Percentiles rank a stretch among this genome's conserved stretches.
Evolutionary conservation across 2,797 vertebrate genomes (phyloP).

Genomic region (Anomalospiza imberbis): DNA sequence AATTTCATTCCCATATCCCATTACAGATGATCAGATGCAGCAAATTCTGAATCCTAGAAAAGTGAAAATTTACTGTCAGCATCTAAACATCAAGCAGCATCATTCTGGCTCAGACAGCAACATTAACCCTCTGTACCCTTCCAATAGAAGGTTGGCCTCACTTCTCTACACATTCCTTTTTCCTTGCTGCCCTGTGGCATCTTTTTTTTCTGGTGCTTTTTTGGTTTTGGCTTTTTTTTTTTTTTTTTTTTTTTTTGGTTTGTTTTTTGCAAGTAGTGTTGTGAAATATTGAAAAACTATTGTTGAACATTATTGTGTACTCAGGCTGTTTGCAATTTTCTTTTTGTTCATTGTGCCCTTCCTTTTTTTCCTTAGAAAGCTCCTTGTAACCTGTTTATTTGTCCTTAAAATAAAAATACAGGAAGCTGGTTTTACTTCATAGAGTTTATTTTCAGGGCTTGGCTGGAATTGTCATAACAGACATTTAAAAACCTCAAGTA

Average conservation of each 20-base stretch:
- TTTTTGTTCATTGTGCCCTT: not conserved
- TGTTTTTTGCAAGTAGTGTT: not conserved
- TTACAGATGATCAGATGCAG: not conserved
- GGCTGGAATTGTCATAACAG: not conserved
- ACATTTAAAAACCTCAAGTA: not conserved
- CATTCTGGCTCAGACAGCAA: not conserved
- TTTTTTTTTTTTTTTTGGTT: too few species aligned
- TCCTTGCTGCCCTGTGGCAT: rapidly evolving
- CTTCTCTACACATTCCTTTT: not conserved
- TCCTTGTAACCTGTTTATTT: not conserved
- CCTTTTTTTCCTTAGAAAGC: not conserved
- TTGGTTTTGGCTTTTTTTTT: too few species aligned
- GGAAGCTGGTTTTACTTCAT: rapidly evolving
- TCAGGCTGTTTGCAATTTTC: not conserved
- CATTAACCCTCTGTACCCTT: not conserved
- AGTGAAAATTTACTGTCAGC: not conserved
- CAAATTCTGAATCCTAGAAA: not conserved
- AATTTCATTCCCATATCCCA: not conserved
- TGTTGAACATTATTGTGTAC: not conserved
- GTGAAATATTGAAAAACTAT: not conserved
- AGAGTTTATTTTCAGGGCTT: not conserved
- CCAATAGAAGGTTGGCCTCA: not conserved
- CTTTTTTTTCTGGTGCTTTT: not conserved
- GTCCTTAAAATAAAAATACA: not conserved
- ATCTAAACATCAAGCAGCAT: not conserved